Evolutionary conservation across 2,888 invertebrate species (phyloP), one percentile per base, ranked within the genome.

Genomic region (Geotrupes spiniger): DNA sequence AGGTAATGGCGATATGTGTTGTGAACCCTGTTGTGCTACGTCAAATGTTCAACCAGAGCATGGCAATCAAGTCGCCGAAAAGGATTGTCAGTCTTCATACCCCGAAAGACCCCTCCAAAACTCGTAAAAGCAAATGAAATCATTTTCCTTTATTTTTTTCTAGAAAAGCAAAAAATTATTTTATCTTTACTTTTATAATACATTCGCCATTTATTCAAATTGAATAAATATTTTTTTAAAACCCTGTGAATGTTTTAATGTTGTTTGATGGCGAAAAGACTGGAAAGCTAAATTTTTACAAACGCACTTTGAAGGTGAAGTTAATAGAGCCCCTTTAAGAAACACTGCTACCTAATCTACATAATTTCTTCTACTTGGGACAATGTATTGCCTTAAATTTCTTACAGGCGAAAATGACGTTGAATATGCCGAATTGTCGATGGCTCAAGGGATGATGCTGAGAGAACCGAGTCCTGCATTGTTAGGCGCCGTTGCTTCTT

Each of bases 321-420:
- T n/a, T n/a, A n/a, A n/a, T n/a, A n/a, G n/a, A n/a, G n/a, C n/a
- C n/a, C n/a, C n/a, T n/a, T n/a, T n/a, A n/a, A n/a, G n/a, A n/a
- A n/a, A n/a, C n/a, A n/a, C n/a, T n/a, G n/a, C n/a, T n/a, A n/a
- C n/a, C n/a, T n/a, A n/a, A n/a, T n/a, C n/a, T n/a, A n/a, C n/a
- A n/a, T n/a, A n/a, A n/a, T n/a, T n/a, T n/a, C n/a, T n/a, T n/a
- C n/a, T 36, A 36, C 10, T 14, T 11, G 9, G 11, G n/a, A 12
- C 4, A 12, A n/a, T 14, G 16, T 40, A 33, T 36, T 9, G 28
- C 8, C 10, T 57, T 37, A 36, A 37, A 54, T 48, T 51, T 56
- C 59, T 51, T 56, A 16, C 60, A 76, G 80, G 82, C 53, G 85
- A 85, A 66, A 85, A 85, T 63, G 85, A 85, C 66, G 82, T 85